Evolutionary conservation across 2,888 invertebrate genomes (phyloP).

Genomic region (Macaria liturata): DNA sequence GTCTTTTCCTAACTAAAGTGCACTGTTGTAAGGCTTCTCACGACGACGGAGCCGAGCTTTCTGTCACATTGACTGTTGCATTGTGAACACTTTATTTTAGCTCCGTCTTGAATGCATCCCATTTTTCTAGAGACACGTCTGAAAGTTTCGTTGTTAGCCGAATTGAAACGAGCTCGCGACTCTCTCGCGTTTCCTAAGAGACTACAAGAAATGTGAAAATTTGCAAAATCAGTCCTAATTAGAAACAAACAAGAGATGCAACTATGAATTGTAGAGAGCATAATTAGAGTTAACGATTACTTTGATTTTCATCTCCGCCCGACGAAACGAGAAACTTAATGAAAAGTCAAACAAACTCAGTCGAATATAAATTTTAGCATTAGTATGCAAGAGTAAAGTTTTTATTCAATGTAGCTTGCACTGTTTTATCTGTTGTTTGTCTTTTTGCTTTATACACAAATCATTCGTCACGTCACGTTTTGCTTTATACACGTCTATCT

Average conservation of each 20-base stretch:
- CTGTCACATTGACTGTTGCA: conserved; percentile 71
- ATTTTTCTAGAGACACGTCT: conserved; percentile 49
- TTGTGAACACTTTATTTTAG: conserved; percentile 73
- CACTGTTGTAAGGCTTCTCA: conserved; percentile 65
- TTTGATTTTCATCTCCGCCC: conserved; percentile 75
- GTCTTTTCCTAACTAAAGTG: conserved; percentile 70
- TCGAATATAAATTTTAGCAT: conserved; percentile 79
- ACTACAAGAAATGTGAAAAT: conserved; percentile 11
- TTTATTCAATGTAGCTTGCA: conserved; percentile 80
- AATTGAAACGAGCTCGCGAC: conserved; percentile 26
- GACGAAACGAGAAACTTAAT: conserved; percentile 75
- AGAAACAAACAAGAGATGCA: conserved; percentile 35
- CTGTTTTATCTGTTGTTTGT: conserved; percentile 73
- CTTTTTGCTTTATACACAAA: conserved; percentile 55
- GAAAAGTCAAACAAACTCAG: conserved; percentile 79
- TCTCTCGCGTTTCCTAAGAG: conserved; percentile 3
- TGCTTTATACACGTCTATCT: no score
- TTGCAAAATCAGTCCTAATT: conserved; percentile 22
- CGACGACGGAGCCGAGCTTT: conserved; percentile 50
- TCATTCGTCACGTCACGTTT: no score
- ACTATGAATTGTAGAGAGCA: conserved; percentile 55
- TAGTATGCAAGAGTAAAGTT: conserved; percentile 81
- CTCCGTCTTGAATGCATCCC: conserved; percentile 57
- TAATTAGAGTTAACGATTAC: conserved; percentile 76
- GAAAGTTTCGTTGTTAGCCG: conserved; percentile 39